Conservation (phyloP, 1,140 invertebrate genomes). For the Achroia grisella region DNA sequence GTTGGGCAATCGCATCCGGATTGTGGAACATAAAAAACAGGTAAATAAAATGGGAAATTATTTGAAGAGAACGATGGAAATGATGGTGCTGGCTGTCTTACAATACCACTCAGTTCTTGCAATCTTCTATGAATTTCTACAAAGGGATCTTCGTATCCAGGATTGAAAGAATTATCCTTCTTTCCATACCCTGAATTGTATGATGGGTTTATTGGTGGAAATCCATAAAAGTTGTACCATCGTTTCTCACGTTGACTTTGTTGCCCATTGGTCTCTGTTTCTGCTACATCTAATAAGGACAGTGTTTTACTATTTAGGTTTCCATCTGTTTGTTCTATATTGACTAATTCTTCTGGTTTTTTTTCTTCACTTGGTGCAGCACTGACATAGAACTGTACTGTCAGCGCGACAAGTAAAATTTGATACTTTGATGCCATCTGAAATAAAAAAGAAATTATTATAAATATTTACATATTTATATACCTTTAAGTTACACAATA, state of each 20-base stretch:
- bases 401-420: neutral
- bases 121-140: conserved; percentile 31
- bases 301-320: neutral
- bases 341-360: neutral
- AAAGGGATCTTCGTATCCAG: conserved; percentile 32
- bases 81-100: conserved; percentile 21
- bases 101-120: conserved; percentile 27
- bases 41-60: conserved; percentile 29
- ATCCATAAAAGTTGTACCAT: conserved; percentile 37
- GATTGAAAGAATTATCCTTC: conserved; percentile 26
- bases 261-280: conserved; percentile 2
- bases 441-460: neutral
- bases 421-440: conserved; percentile 3
- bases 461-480: neutral
- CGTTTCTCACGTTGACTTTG: conserved; percentile 38
- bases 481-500: too few species aligned
- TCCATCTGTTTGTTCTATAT: neutral
- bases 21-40: conserved; percentile 34
- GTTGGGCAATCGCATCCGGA: conserved; percentile 21
- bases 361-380: conserved; percentile 6
- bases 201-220: conserved; percentile 23
- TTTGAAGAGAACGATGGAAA: conserved; percentile 9
- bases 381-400: neutral
- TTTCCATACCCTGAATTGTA: conserved; percentile 22
- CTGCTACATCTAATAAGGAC: neutral